Conservation (phyloP, 2,113 vertebrate species). For the Perca schrenkii region DNA sequence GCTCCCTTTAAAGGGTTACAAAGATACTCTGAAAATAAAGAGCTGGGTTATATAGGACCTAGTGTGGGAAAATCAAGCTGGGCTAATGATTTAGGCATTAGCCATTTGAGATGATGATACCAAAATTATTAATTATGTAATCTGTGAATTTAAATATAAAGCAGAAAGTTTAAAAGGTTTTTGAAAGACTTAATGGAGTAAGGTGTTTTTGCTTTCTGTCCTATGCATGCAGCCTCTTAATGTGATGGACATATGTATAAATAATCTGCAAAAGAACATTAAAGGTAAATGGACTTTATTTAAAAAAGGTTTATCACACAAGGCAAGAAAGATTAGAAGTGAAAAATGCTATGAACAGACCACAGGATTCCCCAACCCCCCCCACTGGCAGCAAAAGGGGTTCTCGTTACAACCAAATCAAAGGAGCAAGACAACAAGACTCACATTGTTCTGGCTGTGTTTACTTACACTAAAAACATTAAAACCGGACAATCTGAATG, state of each 20-base stretch:
- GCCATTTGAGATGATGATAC: slow-evolving; percentile 42
- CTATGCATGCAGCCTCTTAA: neutral
- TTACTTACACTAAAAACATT: slow-evolving; percentile 80
- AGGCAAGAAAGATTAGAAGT: slow-evolving; percentile 91
- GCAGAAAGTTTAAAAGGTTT: neutral
- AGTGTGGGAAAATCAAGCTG: slow-evolving; percentile 79
- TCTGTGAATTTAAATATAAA: slow-evolving; percentile 12
- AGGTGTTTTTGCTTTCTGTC: neutral
- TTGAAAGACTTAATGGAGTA: neutral
- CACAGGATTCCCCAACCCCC: slow-evolving; percentile 82
- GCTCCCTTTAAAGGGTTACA: slow-evolving; percentile 77
- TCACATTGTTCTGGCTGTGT: slow-evolving; percentile 80
- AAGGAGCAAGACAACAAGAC: slow-evolving; percentile 83
- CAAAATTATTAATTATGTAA: slow-evolving; percentile 15
- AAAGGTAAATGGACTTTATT: slow-evolving; percentile 92
- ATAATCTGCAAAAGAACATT: slow-evolving; percentile 37
- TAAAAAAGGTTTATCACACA: slow-evolving; percentile 93
- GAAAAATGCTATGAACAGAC: slow-evolving; percentile 94
- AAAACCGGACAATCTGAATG: slow-evolving; percentile 75
- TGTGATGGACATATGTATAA: neutral
- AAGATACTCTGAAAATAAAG: slow-evolving; percentile 72
- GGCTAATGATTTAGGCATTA: slow-evolving; percentile 57
- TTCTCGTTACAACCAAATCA: slow-evolving; percentile 93
- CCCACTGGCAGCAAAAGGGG: slow-evolving; percentile 86
- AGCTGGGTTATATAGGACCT: slow-evolving; percentile 39